Conservation (phyloP, 2,797 vertebrate genomes). For the Pseudomugil gertrudae region DNA sequence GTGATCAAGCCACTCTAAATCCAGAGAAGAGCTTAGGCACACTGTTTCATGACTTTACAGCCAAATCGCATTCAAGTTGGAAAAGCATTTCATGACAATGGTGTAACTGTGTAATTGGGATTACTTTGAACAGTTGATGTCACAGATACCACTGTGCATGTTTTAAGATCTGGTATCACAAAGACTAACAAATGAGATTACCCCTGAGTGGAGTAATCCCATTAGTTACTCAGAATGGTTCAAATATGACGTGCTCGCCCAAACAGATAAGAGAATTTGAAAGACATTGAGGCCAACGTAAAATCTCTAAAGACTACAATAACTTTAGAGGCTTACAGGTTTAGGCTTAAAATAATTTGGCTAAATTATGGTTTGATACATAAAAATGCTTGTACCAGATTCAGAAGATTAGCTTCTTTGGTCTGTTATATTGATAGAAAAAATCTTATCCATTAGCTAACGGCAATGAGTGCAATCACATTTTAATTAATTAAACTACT, state of each 20-base stretch:
- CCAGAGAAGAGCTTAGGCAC: slow-evolving; percentile 7
- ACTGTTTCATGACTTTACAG: slow-evolving; percentile 22
- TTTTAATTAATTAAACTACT: not conserved
- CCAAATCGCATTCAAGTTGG: slow-evolving; percentile 12
- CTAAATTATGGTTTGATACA: not conserved
- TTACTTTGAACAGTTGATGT: slow-evolving; percentile 19
- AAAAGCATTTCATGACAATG: slow-evolving; percentile 2
- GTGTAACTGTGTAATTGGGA: slow-evolving; percentile 14
- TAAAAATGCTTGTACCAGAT: not conserved
- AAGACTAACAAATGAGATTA: slow-evolving; percentile 8
- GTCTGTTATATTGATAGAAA: not conserved
- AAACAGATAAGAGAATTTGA: slow-evolving; percentile 8
- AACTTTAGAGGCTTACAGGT: slow-evolving; percentile 13
- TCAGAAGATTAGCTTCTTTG: slow-evolving; percentile 1
- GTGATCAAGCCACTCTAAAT: slow-evolving; percentile 23
- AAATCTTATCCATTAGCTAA: not conserved
- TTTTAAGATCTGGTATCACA: slow-evolving; percentile 11
- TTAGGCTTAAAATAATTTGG: not conserved
- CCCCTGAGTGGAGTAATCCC: slow-evolving; percentile 17
- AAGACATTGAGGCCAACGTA: slow-evolving; percentile 1
- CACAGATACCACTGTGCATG: slow-evolving; percentile 3
- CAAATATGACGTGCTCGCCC: not conserved
- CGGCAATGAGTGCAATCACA: not conserved
- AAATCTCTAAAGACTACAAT: slow-evolving; percentile 5
- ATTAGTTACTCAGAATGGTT: slow-evolving; percentile 21